phyloP scores from a whole-genome alignment of 2,797 vertebrate species.

The Phoeniculus purpureus region DNA sequence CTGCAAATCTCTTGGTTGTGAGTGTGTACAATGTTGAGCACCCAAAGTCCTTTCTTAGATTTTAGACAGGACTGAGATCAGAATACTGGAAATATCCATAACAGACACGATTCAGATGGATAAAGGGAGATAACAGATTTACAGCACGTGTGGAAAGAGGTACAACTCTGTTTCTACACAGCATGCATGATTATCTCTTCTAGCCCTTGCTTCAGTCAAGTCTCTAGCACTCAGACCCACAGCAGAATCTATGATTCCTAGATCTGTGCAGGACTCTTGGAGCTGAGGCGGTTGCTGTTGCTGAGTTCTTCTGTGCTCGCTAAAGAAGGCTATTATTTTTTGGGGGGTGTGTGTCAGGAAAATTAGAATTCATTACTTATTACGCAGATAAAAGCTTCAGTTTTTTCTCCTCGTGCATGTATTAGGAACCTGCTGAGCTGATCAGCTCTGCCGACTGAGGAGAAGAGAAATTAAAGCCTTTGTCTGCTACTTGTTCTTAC shows the following conservation, averaged over 20 bases:
- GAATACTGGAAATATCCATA: neutral
- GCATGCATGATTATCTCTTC: neutral
- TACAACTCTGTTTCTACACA: neutral
- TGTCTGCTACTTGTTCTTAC: conserved; percentile 11
- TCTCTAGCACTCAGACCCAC: neutral
- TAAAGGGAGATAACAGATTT: conserved; percentile 1
- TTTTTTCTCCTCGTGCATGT: conserved; percentile 21
- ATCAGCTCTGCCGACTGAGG: conserved; percentile 7
- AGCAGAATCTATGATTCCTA: neutral
- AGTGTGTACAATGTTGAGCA: neutral
- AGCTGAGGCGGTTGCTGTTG: neutral
- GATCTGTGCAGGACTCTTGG: neutral
- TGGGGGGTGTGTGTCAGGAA: neutral
- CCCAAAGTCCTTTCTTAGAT: neutral
- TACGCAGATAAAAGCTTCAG: conserved; percentile 31
- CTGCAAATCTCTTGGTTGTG: neutral
- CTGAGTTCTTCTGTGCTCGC: neutral
- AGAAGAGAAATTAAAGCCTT: conserved; percentile 53
- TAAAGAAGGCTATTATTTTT: neutral
- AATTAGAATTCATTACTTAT: conserved; percentile 40
- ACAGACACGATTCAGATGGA: neutral
- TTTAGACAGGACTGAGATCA: neutral
- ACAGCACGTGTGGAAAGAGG: neutral
- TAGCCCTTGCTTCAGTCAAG: neutral
- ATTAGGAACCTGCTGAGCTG: conserved; percentile 54